Base-by-base conservation (phyloP, 2,888 invertebrate species). In the Vanessa cardui region DNA sequence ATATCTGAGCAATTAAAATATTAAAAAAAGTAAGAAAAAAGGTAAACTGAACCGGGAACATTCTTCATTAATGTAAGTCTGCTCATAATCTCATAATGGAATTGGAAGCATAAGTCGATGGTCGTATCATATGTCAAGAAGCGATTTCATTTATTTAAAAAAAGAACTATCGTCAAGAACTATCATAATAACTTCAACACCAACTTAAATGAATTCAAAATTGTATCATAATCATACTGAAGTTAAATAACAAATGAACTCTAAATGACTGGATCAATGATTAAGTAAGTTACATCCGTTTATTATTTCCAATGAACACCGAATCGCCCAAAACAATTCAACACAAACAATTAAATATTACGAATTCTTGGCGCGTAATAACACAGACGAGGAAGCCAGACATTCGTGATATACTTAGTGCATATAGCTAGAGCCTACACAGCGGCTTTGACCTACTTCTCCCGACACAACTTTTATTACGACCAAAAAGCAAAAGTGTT, bases 371-470 rank as follows among this genome's bases (percentile, higher is more conserved):
- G 54, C 75, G 68, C 73, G 73, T 70, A 64, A 64, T 58, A 72
- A 66, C 66, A 68, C 73, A 77, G 77, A 77, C 77, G 69, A 60
- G 59, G 31, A 58, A 63, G 63, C 71, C 72, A 74, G 72, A 71
- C 72, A 54, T 56, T 62, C 18, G 62, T 60, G 15, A 39, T 64
- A 62, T 64, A 64, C 31, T 58, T 62, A 52, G 61, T 69, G 47
- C 60, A 39, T 68, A 63, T 68, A 64, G 21, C 68, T 65, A 60
- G 59, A 58, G 67, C 64, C 65, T 73, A 72, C 75, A 72, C 74
- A 73, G 77, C 81, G 85, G 83, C 83, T 84, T 85, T 90, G 91
- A 90, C 91, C 90, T 72, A 90, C 80, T 89, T 87, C 64, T 64
- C 64, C 76, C 75, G 79, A 76, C 75, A 64, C 80, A 78, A 80